These are phyloP conservation scores for Tauraco hartlaubi DNA, from an alignment of 2,797 vertebrate genomes.

Conservation along the genomic window DNA sequence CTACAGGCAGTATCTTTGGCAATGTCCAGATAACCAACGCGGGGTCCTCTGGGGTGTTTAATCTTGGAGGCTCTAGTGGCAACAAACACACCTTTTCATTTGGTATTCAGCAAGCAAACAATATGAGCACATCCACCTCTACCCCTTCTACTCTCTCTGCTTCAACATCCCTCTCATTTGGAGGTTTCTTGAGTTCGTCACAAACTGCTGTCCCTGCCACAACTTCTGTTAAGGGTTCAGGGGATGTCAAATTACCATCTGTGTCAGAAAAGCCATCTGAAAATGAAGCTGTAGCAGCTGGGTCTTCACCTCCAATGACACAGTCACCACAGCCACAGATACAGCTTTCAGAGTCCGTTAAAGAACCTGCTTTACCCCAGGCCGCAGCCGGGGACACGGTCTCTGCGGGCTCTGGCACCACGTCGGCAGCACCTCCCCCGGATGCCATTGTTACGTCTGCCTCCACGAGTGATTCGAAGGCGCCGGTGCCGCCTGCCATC, in stretches of 20 bases:
- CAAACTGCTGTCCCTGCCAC: conserved; percentile 32
- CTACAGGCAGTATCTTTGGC: conserved; percentile 45
- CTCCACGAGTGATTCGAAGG: conserved; percentile 30
- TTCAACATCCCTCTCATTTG: conserved; percentile 76
- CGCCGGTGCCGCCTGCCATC: not conserved
- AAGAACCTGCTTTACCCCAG: not conserved
- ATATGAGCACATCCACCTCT: conserved; percentile 9
- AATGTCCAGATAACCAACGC: conserved; percentile 31
- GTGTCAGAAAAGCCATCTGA: conserved; percentile 71
- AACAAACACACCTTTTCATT: conserved; percentile 81
- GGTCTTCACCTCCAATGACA: not conserved
- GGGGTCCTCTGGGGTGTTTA: conserved; percentile 73
- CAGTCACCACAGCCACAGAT: conserved; percentile 29
- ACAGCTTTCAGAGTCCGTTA: conserved; percentile 4
- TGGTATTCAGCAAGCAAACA: conserved; percentile 62
- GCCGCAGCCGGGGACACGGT: not conserved
- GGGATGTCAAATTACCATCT: conserved; percentile 31
- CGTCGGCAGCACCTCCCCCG: not conserved
- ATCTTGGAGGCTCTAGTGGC: conserved; percentile 75
- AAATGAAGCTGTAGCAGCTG: not conserved
- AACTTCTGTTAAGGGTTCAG: conserved; percentile 48
- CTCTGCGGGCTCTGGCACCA: not conserved
- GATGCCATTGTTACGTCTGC: conserved; percentile 15
- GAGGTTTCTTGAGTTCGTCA: conserved; percentile 79
- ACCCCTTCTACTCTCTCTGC: conserved; percentile 4